A percentile compares a stretch with the other conserved stretches of the same genome.
phyloP scores from a whole-genome alignment of 2,888 invertebrate genomes.

The Laothoe populi region DNA sequence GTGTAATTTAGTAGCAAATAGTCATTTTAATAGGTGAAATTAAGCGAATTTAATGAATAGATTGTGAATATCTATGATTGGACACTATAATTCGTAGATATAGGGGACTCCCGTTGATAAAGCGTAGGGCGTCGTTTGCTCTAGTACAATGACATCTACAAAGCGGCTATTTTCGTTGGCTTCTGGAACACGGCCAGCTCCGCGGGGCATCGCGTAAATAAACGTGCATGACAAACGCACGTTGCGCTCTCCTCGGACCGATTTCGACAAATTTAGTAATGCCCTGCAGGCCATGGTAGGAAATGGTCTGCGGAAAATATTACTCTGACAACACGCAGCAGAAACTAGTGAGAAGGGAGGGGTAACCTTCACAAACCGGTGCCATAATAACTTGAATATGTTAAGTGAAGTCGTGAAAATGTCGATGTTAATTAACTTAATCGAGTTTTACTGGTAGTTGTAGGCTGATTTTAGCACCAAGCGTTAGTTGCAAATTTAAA shows the following conservation, averaged over 20 bases:
- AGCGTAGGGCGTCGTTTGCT: conserved; percentile 59
- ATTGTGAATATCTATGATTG: conserved; percentile 8
- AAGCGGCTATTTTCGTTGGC: conserved; percentile 78
- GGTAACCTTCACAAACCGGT: conserved; percentile 27
- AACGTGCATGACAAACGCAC: conserved; percentile 70
- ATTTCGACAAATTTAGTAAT: conserved; percentile 67
- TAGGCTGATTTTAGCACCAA: conserved; percentile 15
- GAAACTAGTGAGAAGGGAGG: conserved; percentile 26
- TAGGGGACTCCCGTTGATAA: conserved; percentile 21
- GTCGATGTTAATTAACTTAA: conserved; percentile 34
- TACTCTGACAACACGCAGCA: conserved; percentile 28
- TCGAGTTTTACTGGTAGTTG: conserved; percentile 21
- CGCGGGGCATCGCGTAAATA: conserved; percentile 74
- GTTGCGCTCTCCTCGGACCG: conserved; percentile 58
- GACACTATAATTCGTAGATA: background rate
- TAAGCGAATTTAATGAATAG: background rate
- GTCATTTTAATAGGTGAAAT: background rate
- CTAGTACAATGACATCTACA: conserved; percentile 82
- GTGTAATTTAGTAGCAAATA: conserved; percentile 20
- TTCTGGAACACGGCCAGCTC: conserved; percentile 76
- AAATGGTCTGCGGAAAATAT: conserved; percentile 37
- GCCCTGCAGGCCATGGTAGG: conserved; percentile 51
- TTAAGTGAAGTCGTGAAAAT: conserved; percentile 31
- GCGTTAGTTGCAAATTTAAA: conserved; percentile 23
- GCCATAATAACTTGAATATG: conserved; percentile 22